These are phyloP conservation scores for Drosophila mayri DNA, from an alignment of 1,140 invertebrate species.

Conservation along the genomic window DNA sequence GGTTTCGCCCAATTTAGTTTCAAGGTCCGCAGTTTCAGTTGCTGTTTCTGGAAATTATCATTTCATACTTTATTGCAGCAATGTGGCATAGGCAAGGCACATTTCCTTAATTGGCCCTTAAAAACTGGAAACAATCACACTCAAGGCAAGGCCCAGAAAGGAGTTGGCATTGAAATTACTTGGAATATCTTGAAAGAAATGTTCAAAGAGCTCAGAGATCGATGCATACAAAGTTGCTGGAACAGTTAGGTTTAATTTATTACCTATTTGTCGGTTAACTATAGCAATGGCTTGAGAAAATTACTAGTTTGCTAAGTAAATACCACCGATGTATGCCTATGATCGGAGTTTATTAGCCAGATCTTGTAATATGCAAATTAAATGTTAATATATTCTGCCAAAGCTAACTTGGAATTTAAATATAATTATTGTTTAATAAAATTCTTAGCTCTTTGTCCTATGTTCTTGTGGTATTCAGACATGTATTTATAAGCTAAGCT, in stretches of 20 bases:
- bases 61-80: constrained; percentile 65
- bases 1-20: constrained; percentile 78
- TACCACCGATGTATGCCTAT: background rate
- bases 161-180: constrained; percentile 14
- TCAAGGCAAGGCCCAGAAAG: constrained; percentile 39
- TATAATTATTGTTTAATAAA: background rate
- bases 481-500: background rate
- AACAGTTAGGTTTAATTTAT: background rate
- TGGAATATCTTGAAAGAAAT: background rate
- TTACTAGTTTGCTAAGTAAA: background rate
- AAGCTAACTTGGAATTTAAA: no score
- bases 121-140: constrained; percentile 74
- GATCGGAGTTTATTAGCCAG: background rate
- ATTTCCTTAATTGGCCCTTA: constrained; percentile 58
- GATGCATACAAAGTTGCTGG: background rate
- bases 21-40: constrained; percentile 68
- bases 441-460: background rate
- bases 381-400: no score
- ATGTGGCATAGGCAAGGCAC: constrained; percentile 48
- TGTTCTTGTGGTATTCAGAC: background rate
- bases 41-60: constrained; percentile 63
- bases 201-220: background rate
- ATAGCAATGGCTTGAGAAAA: background rate
- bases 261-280: background rate
- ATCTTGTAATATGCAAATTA: constrained; percentile 9